phyloP scores from a whole-genome alignment of 1,140 invertebrate genomes.

The Sitophilus oryzae region DNA sequence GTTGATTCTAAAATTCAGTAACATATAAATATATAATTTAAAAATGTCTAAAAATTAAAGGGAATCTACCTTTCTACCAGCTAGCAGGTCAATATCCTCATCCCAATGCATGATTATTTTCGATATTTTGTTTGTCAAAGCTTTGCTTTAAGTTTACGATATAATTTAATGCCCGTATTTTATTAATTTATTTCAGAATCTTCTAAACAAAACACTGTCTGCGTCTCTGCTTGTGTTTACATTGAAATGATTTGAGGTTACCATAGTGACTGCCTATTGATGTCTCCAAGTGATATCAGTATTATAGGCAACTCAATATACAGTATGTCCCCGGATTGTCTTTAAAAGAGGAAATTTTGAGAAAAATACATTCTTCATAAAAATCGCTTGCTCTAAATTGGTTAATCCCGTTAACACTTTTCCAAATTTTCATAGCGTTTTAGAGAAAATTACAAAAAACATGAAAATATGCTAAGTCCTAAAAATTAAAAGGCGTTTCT shows the following conservation, averaged over 20 bases:
- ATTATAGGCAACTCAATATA: not conserved
- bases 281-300: no score
- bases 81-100: constrained; percentile 35
- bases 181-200: not conserved
- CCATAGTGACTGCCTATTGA: not conserved
- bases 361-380: no score
- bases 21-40: not conserved
- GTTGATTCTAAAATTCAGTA: constrained; percentile 20
- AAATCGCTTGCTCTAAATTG: no score
- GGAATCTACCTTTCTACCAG: constrained; percentile 33
- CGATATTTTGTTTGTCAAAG: not conserved
- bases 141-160: not conserved
- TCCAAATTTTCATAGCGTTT: no score
- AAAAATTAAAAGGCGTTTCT: no score
- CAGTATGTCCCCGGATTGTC: no score
- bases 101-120: constrained; percentile 33
- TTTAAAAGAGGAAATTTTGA: no score
- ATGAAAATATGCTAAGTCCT: no score
- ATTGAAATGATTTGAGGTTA: not conserved
- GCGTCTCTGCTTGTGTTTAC: not conserved
- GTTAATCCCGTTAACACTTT: no score
- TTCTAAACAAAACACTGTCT: not conserved
- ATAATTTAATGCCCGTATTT: not conserved
- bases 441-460: no score
- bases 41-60: not conserved